Evolutionary conservation across 1,140 invertebrate genomes (phyloP), one percentile per base, ranked within the genome.

Genomic region (Aphelinus certus): DNA sequence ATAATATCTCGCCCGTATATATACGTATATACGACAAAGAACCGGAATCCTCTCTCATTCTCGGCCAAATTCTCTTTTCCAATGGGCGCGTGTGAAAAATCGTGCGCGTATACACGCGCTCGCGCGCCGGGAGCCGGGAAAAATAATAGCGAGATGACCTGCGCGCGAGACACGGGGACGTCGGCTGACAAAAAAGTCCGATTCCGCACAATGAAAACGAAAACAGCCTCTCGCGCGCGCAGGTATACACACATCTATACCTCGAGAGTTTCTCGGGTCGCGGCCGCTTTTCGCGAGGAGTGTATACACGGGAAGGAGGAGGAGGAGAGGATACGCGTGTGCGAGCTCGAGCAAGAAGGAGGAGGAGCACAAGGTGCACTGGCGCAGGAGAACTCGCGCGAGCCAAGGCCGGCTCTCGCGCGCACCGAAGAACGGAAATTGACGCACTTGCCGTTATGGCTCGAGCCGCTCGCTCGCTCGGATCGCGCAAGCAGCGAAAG

Each of bases 391-490:
- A 1, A 58, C 63, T 75, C 47, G 68, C 26, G 26, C 26, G 26
- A 26, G 26, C 47, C 68, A 71, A 70, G 68, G 62, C 58, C 67
- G 62, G 26, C 26, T 26, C 26, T 26, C 26, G 26, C 7, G 61
- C 64, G 68, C 68, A 1, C 1, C 56, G 74, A 51, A 60, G 74
- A 71, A 65, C 75, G 69, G 75, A 76, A 76, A 76, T 76, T 76
- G 69, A 76, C 75, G 75, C 75, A 76, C 75, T 76, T 76, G 75
- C 75, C 75, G 75, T 76, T 76, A 76, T 56, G 63, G 69, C 62
- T 2, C 26, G 26, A 26, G 26, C 26, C 26, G 26, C 26, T 26
- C 26, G 26, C 26, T 26, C 26, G 26, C 26, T 26, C 26, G 26
- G 26, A 0, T 26, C 26, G 26, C 53, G 53, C 58, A 60, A 10